phyloP scores from a whole-genome alignment of 2,888 invertebrate species.

The Thymelicus lineola region DNA sequence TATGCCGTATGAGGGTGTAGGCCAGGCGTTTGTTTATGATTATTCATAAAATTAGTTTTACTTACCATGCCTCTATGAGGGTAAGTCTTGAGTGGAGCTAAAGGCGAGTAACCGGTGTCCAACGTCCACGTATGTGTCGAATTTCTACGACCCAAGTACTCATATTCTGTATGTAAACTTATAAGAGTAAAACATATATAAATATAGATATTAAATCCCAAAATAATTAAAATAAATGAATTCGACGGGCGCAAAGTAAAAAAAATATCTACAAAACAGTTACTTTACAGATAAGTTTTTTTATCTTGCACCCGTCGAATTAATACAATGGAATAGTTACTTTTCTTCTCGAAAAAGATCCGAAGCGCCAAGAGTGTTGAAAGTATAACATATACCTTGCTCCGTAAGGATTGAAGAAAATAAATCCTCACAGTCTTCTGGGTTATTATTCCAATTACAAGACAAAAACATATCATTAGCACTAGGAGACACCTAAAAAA shows the following conservation, averaged over 20 bases:
- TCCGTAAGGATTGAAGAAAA: constrained; percentile 88
- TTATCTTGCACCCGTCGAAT: too few species aligned
- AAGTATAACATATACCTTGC: constrained; percentile 89
- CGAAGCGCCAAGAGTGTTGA: constrained; percentile 86
- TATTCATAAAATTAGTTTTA: constrained; percentile 30
- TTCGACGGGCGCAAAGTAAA: too few species aligned
- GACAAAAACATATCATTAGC: constrained; percentile 82
- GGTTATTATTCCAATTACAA: constrained; percentile 85
- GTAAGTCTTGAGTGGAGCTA: constrained; percentile 85
- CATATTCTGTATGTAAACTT: constrained; percentile 64
- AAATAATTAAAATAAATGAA: neutral
- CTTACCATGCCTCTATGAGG: constrained; percentile 87
- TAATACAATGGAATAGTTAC: constrained; percentile 58
- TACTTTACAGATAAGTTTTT: too few species aligned
- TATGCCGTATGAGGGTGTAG: too few species aligned
- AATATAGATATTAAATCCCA: neutral
- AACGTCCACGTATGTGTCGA: constrained; percentile 85
- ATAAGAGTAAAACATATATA: constrained; percentile 27
- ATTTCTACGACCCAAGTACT: constrained; percentile 64
- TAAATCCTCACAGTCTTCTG: constrained; percentile 79
- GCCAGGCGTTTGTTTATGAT: too few species aligned
- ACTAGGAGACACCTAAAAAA: constrained; percentile 71
- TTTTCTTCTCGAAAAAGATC: constrained; percentile 86
- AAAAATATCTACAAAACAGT: too few species aligned
- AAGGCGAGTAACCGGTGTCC: constrained; percentile 85